These are phyloP conservation scores for Trachelus stipa DNA, from an alignment of 2,888 invertebrate genomes.

Conservation along the genomic window DNA sequence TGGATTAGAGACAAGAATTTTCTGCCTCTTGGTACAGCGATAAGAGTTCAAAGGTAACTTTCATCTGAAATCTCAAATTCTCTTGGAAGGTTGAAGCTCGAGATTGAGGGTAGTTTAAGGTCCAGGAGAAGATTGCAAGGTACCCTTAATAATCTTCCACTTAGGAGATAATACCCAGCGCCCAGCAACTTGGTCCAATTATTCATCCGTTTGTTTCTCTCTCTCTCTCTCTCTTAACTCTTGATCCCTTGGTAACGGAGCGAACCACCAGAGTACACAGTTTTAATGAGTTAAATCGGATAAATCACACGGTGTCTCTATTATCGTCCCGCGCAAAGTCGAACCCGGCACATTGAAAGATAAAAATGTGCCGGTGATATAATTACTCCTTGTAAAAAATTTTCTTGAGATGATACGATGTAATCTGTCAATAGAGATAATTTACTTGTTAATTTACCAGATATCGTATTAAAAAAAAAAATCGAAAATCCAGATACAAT, in stretches of 20 bases:
- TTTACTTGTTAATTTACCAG: neutral
- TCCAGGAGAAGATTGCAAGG: neutral
- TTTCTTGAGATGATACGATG: neutral
- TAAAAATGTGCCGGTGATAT: neutral
- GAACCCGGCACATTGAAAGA: neutral
- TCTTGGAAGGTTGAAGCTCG: neutral
- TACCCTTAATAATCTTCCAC: conserved; percentile 3
- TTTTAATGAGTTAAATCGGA: neutral
- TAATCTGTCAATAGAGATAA: neutral
- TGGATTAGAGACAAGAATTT: neutral
- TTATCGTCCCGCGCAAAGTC: neutral
- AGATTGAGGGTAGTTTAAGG: neutral
- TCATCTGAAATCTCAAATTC: conserved; percentile 1
- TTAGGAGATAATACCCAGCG: conserved; percentile 1
- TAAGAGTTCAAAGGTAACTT: neutral
- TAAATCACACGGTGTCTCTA: neutral
- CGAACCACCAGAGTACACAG: neutral
- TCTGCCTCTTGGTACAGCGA: neutral
- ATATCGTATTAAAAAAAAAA: neutral
- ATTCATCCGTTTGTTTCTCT: neutral
- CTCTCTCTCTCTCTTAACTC: neutral
- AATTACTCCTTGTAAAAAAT: neutral
- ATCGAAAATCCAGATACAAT: neutral
- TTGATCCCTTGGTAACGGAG: neutral
- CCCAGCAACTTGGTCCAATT: neutral